Evolutionary conservation across 23 tunicate species (phyloP).

Genomic region (Styela clava): DNA sequence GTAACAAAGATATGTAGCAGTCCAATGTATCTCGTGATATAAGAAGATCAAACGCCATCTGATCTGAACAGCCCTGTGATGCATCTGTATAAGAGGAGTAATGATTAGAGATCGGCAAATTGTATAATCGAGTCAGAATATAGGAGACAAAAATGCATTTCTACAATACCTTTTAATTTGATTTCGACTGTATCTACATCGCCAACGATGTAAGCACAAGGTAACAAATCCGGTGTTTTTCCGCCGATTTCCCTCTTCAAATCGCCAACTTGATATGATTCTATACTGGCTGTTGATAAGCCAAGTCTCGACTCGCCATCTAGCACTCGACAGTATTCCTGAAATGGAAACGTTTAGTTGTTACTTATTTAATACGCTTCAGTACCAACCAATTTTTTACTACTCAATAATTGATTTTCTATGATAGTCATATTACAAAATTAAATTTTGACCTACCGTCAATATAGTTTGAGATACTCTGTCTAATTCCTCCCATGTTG

Average conservation of each 20-base stretch:
- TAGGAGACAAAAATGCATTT: too few species aligned
- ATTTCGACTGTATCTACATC: slow-evolving; percentile 69
- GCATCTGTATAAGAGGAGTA: slow-evolving; percentile 39
- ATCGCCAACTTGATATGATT: slow-evolving; percentile 84
- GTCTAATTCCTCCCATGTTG: slow-evolving; percentile 72
- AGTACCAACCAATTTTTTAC: neutral
- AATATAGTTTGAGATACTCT: slow-evolving; percentile 42
- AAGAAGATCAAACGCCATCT: slow-evolving; percentile 41
- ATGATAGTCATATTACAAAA: neutral
- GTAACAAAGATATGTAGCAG: slow-evolving; percentile 34
- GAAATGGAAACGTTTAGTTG: too few species aligned
- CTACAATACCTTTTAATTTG: slow-evolving; percentile 68
- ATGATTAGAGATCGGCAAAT: neutral
- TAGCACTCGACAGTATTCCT: slow-evolving; percentile 78
- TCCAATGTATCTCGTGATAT: slow-evolving; percentile 51
- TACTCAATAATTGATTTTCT: neutral
- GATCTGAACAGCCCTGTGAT: slow-evolving; percentile 56
- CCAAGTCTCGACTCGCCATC: slow-evolving; percentile 66
- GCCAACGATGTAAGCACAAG: slow-evolving; percentile 84
- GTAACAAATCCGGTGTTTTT: slow-evolving; percentile 62
- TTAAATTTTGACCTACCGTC: slow-evolving; percentile 26
- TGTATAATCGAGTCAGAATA: neutral
- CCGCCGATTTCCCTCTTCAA: slow-evolving; percentile 58
- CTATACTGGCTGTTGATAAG: slow-evolving; percentile 56
- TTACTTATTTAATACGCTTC: neutral